Base-by-base conservation (phyloP, 2,888 invertebrate species). In the Polyommatus icarus region DNA sequence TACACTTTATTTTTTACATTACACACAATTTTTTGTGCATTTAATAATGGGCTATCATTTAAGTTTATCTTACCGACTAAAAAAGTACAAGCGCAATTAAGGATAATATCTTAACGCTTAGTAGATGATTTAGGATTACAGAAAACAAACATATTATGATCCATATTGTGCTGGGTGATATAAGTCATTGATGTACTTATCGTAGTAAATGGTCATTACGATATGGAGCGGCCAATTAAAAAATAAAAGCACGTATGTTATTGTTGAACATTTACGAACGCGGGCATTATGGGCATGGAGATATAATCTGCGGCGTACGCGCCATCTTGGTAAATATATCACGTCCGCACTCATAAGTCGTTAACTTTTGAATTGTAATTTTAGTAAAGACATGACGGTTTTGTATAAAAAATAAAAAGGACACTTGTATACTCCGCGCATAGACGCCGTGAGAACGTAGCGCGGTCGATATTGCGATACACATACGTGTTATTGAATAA, bases 311-410 rank as follows among this genome's bases (percentile, higher is more conserved):
- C 81, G 84, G 84, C 85, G 85, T 85, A 84, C 83, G 84, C 84
- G 86, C 85, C 87, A 87, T 87, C 83, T 87, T 88, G 86, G 85
- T 86, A 85, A 85, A 87, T 87, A 85, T 90, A 91, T 91, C 93
- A 93, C 93, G 93, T 93, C 85, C 86, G 87, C 87, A 88, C 87
- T 90, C 91, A 91, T 90, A 90, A 88, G 90, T 90, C 88, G 90
- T 91, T 91, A 90, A 84, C 84, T 82, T 83, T 81, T 84, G 85
- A 86, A 88, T 86, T 85, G 87, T 86, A 83, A 85, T 86, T 84
- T 84, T 82, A 83, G 83, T 84, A 82, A 85, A 83, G 81, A 82
- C 84, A 86, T 88, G 88, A 86, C 87, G 85, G 85, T 87, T 89
- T 88, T 85, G 84, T 84, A 84, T 83, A 84, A 84, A 84, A 87